A percentile compares a stretch with the other conserved stretches of the same genome.
Conservation (phyloP, 2,797 vertebrate genomes). For the Enteromius mattozi region DNA sequence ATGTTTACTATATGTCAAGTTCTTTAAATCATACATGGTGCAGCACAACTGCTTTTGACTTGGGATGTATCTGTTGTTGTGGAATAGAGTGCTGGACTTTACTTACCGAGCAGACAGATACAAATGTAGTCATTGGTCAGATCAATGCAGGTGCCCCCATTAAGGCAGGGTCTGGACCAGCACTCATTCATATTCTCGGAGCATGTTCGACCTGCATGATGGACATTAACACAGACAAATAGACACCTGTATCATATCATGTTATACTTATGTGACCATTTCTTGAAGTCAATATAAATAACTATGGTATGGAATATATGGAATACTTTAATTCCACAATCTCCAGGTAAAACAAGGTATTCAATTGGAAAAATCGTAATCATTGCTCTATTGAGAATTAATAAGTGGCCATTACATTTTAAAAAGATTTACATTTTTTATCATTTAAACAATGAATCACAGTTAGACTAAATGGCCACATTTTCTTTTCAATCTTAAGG, state of each 20-base stretch:
- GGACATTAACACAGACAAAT: conserved; percentile 53
- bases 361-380: not conserved
- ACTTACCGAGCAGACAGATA: conserved; percentile 80
- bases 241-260: conserved; percentile 42
- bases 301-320: too few relatives aligned
- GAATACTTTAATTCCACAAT: conserved; percentile 7
- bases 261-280: not conserved
- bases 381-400: not conserved
- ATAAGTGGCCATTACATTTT: not conserved
- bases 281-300: conserved; percentile 1
- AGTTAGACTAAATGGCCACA: too few relatives aligned
- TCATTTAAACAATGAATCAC: not conserved
- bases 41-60: not conserved
- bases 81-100: conserved; percentile 24
- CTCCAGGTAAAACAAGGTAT: not conserved
- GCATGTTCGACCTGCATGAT: conserved; percentile 77
- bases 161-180: conserved; percentile 78
- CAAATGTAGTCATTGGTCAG: conserved; percentile 79
- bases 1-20: not conserved
- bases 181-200: conserved; percentile 74
- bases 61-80: conserved; percentile 8
- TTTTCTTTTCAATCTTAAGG: conserved; percentile 8
- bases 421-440: not conserved
- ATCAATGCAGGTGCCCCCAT: conserved; percentile 81
- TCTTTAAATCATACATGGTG: conserved; percentile 12